Percentiles rank a stretch among this genome's conserved stretches.
These are phyloP conservation scores for Psilopsiagon aurifrons DNA, from an alignment of 2,113 vertebrate genomes.

Conservation along the genomic window DNA sequence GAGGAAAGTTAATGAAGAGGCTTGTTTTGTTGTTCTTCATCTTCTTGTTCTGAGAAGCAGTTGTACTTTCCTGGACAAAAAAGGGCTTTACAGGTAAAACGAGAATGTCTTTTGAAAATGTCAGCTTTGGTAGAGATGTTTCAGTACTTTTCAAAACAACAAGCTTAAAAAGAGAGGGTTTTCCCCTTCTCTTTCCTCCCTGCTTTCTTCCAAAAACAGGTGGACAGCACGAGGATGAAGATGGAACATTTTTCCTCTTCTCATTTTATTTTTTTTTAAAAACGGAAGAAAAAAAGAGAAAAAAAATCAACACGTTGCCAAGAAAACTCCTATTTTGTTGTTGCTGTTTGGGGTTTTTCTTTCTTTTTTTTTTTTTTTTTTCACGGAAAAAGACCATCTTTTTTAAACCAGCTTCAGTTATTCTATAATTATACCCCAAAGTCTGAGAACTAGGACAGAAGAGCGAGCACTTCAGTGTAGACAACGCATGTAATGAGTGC, in stretches of 20 bases:
- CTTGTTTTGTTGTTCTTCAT: not conserved
- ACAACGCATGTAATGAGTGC: accelerated
- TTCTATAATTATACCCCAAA: slow-evolving; percentile 55
- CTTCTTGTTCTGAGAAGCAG: not conserved
- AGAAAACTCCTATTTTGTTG: not conserved
- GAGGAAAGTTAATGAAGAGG: not conserved
- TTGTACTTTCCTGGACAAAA: not conserved
- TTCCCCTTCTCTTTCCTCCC: not conserved
- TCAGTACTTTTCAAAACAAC: slow-evolving; percentile 3
- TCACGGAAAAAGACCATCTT: slow-evolving; percentile 17
- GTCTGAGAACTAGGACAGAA: slow-evolving; percentile 56
- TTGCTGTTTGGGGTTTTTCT: not conserved
- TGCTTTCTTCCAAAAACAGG: not conserved
- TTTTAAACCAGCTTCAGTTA: not conserved
- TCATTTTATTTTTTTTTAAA: not conserved
- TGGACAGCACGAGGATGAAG: not conserved
- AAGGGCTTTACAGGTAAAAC: not conserved
- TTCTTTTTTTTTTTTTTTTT: not conserved
- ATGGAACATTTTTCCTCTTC: not conserved
- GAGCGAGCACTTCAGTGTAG: not conserved
- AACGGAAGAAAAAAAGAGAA: no score
- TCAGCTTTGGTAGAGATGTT: not conserved
- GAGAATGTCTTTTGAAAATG: slow-evolving; percentile 11
- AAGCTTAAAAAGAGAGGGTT: not conserved
- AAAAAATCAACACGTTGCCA: not conserved